These are phyloP conservation scores for Venturia canescens DNA, from an alignment of 1,140 invertebrate genomes.

Conservation along the genomic window DNA sequence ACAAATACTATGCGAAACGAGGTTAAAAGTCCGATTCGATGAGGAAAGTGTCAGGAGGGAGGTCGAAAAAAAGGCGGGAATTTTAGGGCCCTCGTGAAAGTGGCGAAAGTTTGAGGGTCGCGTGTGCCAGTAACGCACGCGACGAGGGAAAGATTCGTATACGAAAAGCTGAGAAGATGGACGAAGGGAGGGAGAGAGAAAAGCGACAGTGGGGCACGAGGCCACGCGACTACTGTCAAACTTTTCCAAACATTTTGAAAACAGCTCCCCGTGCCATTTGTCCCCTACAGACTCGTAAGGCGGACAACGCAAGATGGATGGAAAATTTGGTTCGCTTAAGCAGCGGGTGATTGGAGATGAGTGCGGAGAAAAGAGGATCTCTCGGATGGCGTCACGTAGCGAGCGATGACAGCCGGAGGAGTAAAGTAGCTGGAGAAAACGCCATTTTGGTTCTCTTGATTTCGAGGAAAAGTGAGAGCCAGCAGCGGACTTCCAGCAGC, in stretches of 20 bases:
- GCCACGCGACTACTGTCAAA: constrained; percentile 67
- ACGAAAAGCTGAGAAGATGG: not conserved
- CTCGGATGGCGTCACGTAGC: constrained; percentile 23
- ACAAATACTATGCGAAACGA: too few species aligned
- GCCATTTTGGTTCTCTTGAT: constrained; percentile 16
- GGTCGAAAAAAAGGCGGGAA: too few species aligned
- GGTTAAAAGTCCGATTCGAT: too few species aligned
- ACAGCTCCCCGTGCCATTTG: constrained; percentile 59
- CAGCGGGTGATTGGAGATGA: constrained; percentile 1
- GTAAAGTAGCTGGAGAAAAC: constrained; percentile 39
- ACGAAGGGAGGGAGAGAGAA: too few species aligned
- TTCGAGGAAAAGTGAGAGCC: constrained; percentile 25
- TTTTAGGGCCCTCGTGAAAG: not conserved
- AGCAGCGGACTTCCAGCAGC: constrained; percentile 22
- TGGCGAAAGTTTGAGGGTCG: not conserved
- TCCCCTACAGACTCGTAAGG: constrained; percentile 53
- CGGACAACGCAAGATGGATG: constrained; percentile 35
- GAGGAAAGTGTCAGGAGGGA: too few species aligned
- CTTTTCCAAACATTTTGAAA: constrained; percentile 68
- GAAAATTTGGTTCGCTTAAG: not conserved
- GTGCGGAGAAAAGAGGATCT: not conserved
- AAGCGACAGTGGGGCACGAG: not conserved
- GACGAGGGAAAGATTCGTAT: not conserved
- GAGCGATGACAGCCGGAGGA: constrained; percentile 25
- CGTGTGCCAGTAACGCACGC: not conserved